Evolutionary conservation across 1,140 invertebrate genomes (phyloP), one percentile per base, ranked within the genome.

Genomic region (Hermetia illucens): DNA sequence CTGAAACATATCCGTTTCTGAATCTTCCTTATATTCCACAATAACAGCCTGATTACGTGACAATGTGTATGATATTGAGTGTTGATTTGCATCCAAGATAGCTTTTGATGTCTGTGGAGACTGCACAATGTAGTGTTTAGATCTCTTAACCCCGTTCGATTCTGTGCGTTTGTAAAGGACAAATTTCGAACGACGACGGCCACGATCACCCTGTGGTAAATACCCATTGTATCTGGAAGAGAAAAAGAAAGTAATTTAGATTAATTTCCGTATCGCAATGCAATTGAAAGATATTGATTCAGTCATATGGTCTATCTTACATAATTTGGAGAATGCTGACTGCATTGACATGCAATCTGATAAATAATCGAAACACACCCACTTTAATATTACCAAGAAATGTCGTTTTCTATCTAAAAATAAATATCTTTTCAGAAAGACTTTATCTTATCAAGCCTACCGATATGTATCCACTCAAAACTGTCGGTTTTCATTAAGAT

Each of bases 1-100:
- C 74, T 98, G 93, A 68, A 97, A 97, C 92, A 98, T 96, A 62
- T 97, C 94, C 22, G 89, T 97, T 54, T 90, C 80, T 39, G 85
- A 77, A 63, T 97, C 92, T 52, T 82, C 80, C 44, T 81, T 85
- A 64, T 97, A 98, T 65, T 97, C 92, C 13, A 97, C 92, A 52
- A 98, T 94, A 47, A 97, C 88, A 36, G 93, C 90, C 67, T 97
- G 90, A 57, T 85, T 95, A 63, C 92, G 72, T 38, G 85, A 92
- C 46, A 97, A 72, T 34, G 93, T 97, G 63, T 96, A 98, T 2
- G 92, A 95, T 57, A 98, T 95, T 27, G 90, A 94, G 68, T 97
- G 93, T 61, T 86, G 82, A 57, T 70, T 79, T 42, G 77, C 74
- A 63, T 96, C 88, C 52, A 91, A 72, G 47, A 96, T 90, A 36